Evolutionary conservation across 2,113 vertebrate genomes (phyloP).

Genomic region (Puffinus mauretanicus): DNA sequence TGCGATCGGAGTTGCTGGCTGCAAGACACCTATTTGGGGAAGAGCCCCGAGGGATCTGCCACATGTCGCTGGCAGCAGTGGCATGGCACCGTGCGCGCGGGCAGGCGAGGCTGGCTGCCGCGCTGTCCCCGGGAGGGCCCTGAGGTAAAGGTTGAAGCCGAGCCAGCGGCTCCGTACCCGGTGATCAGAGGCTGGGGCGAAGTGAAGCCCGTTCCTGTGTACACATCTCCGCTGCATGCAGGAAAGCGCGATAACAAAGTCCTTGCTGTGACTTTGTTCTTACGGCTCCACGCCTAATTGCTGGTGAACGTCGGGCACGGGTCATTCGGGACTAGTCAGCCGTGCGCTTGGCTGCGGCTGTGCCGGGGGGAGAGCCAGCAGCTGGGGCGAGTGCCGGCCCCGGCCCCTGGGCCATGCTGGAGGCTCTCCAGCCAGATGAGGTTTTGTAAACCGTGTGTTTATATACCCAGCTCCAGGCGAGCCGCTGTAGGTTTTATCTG

Average conservation of each 20-base stretch:
- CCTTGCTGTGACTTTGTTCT: background rate
- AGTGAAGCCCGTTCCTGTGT: background rate
- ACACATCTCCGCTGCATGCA: rapidly evolving
- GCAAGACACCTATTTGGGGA: background rate
- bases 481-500: background rate
- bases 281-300: rapidly evolving
- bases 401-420: background rate
- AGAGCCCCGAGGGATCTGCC: background rate
- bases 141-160: background rate
- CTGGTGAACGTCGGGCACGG: rapidly evolving
- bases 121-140: background rate
- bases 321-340: background rate
- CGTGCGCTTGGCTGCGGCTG: too few species aligned
- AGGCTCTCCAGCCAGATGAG: background rate
- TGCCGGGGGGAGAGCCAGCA: background rate
- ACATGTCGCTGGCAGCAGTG: rapidly evolving
- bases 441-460: background rate
- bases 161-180: background rate
- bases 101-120: background rate
- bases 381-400: too few species aligned
- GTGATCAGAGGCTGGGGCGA: too few species aligned
- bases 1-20: background rate
- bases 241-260: background rate
- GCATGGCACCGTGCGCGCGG: background rate
- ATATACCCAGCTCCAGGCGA: background rate